These are phyloP conservation scores for Pardalotus punctatus DNA, from an alignment of 2,113 vertebrate genomes.

Conservation along the genomic window DNA sequence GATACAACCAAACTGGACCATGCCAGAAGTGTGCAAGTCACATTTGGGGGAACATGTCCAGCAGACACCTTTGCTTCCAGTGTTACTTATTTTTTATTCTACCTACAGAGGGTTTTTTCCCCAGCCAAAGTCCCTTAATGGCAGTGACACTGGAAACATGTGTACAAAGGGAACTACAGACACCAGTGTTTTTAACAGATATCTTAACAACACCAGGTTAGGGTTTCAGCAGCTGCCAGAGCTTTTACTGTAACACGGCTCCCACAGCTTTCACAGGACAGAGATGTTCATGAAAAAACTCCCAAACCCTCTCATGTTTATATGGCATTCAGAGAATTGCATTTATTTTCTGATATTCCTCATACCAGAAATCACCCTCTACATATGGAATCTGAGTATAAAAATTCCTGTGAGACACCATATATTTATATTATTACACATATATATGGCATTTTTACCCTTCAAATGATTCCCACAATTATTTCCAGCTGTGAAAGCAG, in stretches of 20 bases:
- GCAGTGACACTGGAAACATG: neutral
- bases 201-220: neutral
- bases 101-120: fast-evolving
- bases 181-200: neutral
- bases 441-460: neutral
- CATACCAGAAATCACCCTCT: neutral
- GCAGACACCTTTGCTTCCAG: neutral
- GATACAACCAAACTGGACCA: neutral
- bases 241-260: neutral
- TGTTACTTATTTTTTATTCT: neutral
- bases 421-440: neutral
- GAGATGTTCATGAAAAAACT: neutral
- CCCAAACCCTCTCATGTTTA: neutral
- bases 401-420: conserved; percentile 1
- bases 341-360: conserved; percentile 1
- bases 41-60: neutral
- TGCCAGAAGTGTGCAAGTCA: neutral
- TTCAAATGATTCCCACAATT: conserved; percentile 12
- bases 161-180: neutral
- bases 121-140: neutral
- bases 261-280: neutral
- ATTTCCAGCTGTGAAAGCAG: conserved; percentile 39
- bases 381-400: neutral
- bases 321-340: neutral
- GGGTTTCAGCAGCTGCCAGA: neutral